Percentiles rank a stretch among this genome's conserved stretches.
These are phyloP conservation scores for Nipponacmea schrenckii DNA, from an alignment of 2,888 invertebrate species.

Conservation along the genomic window DNA sequence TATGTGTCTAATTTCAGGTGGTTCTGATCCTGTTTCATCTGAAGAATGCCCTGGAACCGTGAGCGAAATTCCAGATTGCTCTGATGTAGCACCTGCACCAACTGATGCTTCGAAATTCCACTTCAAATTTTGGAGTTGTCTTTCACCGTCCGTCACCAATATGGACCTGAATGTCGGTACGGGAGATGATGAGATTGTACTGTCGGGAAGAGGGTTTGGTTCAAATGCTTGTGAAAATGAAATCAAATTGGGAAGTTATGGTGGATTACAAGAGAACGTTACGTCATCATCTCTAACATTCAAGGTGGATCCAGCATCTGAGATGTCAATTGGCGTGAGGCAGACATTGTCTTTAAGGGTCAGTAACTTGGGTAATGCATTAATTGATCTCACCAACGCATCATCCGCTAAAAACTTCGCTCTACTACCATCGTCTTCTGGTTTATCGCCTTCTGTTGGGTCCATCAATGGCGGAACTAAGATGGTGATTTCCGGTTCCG, in stretches of 20 bases:
- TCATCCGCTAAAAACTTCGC: slow-evolving; percentile 10
- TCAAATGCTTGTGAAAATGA: slow-evolving; percentile 45
- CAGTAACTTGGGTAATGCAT: slow-evolving; percentile 30
- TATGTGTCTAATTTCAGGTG: slow-evolving; percentile 29
- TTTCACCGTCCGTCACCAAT: slow-evolving; percentile 36
- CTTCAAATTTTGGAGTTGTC: slow-evolving; percentile 42
- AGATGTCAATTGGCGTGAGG: slow-evolving; percentile 11
- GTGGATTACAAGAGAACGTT: slow-evolving; percentile 12
- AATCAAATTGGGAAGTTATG: slow-evolving; percentile 32
- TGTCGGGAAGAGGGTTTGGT: slow-evolving; percentile 42
- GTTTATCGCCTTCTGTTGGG: slow-evolving; percentile 32
- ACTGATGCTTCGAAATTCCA: slow-evolving; percentile 35
- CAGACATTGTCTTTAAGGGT: slow-evolving; percentile 21
- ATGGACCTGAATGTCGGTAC: slow-evolving; percentile 39
- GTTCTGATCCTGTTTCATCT: slow-evolving; percentile 31
- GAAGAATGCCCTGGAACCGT: slow-evolving; percentile 31
- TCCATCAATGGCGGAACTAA: slow-evolving; percentile 27
- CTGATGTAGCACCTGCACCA: slow-evolving; percentile 27
- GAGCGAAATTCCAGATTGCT: slow-evolving; percentile 31
- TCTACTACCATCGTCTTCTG: slow-evolving; percentile 20
- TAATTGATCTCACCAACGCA: slow-evolving; percentile 13
- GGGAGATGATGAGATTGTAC: slow-evolving; percentile 32
- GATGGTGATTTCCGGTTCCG: slow-evolving; percentile 42
- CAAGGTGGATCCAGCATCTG: slow-evolving; percentile 5
- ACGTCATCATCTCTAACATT: slow-evolving; percentile 16